Evolutionary conservation across 2,888 invertebrate genomes (phyloP), one percentile per base, ranked within the genome.

Genomic region (Cryptophagus acutangulus): DNA sequence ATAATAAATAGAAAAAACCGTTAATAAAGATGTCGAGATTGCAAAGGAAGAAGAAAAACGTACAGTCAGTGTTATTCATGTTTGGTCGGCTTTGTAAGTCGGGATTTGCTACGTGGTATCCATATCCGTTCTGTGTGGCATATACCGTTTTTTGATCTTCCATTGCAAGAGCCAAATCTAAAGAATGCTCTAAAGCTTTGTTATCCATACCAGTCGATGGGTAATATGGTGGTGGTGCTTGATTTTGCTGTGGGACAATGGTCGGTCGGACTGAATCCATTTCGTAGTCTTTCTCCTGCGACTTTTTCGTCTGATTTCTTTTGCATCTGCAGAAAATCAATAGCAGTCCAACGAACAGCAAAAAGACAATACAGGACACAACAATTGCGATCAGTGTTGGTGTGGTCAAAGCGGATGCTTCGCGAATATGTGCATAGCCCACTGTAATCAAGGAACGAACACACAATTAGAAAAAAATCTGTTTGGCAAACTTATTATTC

Each of bases 171-270:
- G 86, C 86, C 55, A 89, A 74, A 61, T 92, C 92, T 77, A 90
- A 79, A 5, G 88, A 88, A 69, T 89, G 87, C 68, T 92, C 91
- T 30, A 92, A 71, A 17, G 90, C 92, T 70, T 92, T 92, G 69
- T 92, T 92, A 71, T 92, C 92, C 77, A 88, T 81, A 1, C 88
- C 88, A 33, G 85, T 79, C 8, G 82, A 81, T n/a, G 90, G 88
- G 63, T 90, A 90, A 59, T 91, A 91, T 0, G 90, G 90, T 18
- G 90, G 90, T 14, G 90, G 90, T 1, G 88, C 87, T 61, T 87
- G 87, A 46, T 84, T 87, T 67, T 87, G 88, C 48, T 86, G 85
- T n/a, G 87, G 81, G 26, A 88, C 87, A 67, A 89, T 83, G 33
- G 87, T 84, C 12, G 88, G 87, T 40, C 87, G 78, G 51, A 87